Conservation (phyloP, 2,888 invertebrate genomes). For the Acronicta leporina region DNA sequence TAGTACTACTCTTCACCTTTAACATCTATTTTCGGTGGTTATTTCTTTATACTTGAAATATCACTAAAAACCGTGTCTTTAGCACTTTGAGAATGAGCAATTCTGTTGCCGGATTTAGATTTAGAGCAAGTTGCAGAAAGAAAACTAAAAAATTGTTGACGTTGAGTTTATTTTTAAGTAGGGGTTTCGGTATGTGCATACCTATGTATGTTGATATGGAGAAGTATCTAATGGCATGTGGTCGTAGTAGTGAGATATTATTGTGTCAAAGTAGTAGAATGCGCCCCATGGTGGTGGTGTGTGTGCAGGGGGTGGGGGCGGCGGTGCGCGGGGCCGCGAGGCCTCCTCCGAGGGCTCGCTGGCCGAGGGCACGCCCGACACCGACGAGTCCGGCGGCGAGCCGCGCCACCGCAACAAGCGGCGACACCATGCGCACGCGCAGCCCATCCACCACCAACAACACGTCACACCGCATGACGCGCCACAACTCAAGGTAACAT, state of each 20-base stretch:
- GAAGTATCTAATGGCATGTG: neutral
- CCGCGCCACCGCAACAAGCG: conserved; percentile 84
- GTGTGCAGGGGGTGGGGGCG: conserved; percentile 28
- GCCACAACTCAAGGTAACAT: conserved; percentile 65
- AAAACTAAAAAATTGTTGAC: too few relatives aligned
- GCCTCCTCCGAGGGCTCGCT: conserved; percentile 92
- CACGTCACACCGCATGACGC: conserved; percentile 59
- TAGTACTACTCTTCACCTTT: too few relatives aligned
- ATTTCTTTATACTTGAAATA: too few relatives aligned
- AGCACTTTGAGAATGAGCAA: too few relatives aligned
- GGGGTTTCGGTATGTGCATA: too few relatives aligned
- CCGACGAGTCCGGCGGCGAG: conserved; percentile 90
- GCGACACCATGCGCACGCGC: conserved; percentile 79
- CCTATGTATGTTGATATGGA: too few relatives aligned
- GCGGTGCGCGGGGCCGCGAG: conserved; percentile 77
- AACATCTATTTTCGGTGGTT: too few relatives aligned
- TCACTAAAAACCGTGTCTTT: too few relatives aligned
- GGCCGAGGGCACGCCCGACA: conserved; percentile 92
- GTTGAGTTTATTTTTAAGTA: too few relatives aligned
- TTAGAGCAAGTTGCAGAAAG: too few relatives aligned
- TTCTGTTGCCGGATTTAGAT: too few relatives aligned
- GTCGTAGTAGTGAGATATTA: too few relatives aligned
- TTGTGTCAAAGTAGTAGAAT: neutral
- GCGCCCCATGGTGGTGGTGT: neutral
- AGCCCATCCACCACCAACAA: conserved; percentile 76